These are phyloP conservation scores for Pammene aurita DNA, from an alignment of 2,888 invertebrate genomes.

Conservation along the genomic window DNA sequence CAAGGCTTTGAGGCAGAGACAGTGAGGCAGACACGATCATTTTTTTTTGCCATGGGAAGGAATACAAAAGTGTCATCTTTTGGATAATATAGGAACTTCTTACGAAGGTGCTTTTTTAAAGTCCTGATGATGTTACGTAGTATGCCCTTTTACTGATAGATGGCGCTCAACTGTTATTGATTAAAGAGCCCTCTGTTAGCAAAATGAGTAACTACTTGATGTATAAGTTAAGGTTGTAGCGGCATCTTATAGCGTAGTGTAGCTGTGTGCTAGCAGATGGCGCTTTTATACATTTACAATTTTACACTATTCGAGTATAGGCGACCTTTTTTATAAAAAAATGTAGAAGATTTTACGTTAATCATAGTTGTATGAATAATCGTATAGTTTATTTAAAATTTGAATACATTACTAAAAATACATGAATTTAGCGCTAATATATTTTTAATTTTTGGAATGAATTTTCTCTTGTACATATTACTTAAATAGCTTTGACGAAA, in stretches of 20 bases:
- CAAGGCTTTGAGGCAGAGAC: too few relatives aligned
- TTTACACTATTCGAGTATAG: neutral
- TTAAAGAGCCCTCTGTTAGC: neutral
- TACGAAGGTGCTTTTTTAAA: too few relatives aligned
- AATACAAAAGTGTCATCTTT: too few relatives aligned
- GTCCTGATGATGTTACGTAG: too few relatives aligned
- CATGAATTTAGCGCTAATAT: too few relatives aligned
- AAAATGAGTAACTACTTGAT: neutral
- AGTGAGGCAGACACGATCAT: too few relatives aligned
- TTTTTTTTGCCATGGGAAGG: too few relatives aligned
- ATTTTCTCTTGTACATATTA: neutral
- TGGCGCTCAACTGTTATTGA: neutral
- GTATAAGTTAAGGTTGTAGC: too few relatives aligned
- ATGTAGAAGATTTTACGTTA: neutral
- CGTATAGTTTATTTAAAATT: neutral
- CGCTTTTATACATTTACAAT: neutral
- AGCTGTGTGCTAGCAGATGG: neutral
- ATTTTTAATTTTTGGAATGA: neutral
- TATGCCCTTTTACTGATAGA: too few relatives aligned
- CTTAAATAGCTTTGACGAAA: slow-evolving; percentile 11
- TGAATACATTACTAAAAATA: neutral
- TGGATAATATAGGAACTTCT: too few relatives aligned
- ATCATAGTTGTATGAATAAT: neutral
- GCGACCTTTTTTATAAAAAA: neutral
- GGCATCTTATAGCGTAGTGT: neutral